Evolutionary conservation across 30 jellyfish, hydroid and myxozoan species (phyloP), one percentile per base, ranked within the genome.

Genomic region (Morbakka virulenta): DNA sequence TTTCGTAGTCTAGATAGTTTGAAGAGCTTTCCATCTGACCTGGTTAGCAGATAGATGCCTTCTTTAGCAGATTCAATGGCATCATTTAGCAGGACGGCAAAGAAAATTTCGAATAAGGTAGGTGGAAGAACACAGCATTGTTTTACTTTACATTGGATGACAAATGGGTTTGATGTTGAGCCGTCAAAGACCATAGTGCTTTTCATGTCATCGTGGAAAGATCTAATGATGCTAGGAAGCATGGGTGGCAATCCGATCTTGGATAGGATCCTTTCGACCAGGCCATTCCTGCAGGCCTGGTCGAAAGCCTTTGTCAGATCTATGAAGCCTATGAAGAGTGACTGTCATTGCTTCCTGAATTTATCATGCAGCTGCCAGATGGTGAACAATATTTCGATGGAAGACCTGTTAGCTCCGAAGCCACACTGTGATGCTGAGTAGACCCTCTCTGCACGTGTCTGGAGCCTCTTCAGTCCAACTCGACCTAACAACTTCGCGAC

Each of bases 241-340:
- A 69, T 9, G 22, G 67, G 70, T 12, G 78, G 71, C 72, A 69
- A 66, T 4, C 78, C 70, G 9, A 66, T 4, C 14, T 25, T 23
- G 21, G 9, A 13, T 4, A 66, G 78, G 14, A 66, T 11, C 30
- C 28, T 66, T 14, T 9, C n/a, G n/a, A n/a, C 21, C 30, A 66
- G 69, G 9, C 78, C 69, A 66, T 61, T 22, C 9, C 78, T 9
- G 69, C 78, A 9, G 9, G 28, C 78, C 23, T 11, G 9, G 69
- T 66, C 78, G 71, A 66, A 66, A n/a, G 78, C 78, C 28, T 21
- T 66, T 25, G 69, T 66, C 14, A 66, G 69, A 22, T 66, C 78
- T 4, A 28, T 23, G 69, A 66, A 66, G 68, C 21, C 9, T n/a
- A 66, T 27, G 69, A 11, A 66, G 69, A 66, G 78, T 12, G 11